Conservation (phyloP, 2,797 vertebrate genomes). For the Cyclopterus lumpus region DNA sequence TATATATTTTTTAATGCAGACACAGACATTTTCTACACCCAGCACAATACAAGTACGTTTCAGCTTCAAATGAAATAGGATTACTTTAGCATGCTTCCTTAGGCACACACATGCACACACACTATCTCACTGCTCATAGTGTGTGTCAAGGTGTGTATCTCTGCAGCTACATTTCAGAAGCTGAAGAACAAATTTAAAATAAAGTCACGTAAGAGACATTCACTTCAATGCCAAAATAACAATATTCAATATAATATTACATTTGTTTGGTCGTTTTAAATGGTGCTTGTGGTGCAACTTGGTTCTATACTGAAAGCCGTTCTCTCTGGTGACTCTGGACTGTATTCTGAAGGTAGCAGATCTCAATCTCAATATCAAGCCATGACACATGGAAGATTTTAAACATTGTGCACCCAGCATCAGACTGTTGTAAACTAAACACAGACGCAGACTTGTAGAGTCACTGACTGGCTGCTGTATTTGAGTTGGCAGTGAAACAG, state of each 20-base stretch:
- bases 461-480: background rate
- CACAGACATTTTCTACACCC: conserved; percentile 43
- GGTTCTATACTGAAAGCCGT: background rate
- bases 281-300: no score
- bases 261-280: no score
- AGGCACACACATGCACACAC: background rate
- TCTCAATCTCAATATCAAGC: no score
- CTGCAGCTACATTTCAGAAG: background rate
- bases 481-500: no score
- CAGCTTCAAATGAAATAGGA: conserved; percentile 44
- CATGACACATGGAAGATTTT: background rate
- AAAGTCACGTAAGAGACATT: background rate
- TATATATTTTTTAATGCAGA: conserved; percentile 22
- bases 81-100: conserved; percentile 61
- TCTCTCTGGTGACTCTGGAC: background rate
- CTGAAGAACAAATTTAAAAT: background rate
- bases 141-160: background rate
- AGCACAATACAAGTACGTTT: conserved; percentile 43
- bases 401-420: background rate
- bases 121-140: conserved; percentile 16
- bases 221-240: background rate
- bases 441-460: background rate
- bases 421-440: background rate
- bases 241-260: no score
- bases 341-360: background rate